Evolutionary conservation across 2,888 invertebrate species (phyloP).

Genomic region (Netelia fuscicornis): DNA sequence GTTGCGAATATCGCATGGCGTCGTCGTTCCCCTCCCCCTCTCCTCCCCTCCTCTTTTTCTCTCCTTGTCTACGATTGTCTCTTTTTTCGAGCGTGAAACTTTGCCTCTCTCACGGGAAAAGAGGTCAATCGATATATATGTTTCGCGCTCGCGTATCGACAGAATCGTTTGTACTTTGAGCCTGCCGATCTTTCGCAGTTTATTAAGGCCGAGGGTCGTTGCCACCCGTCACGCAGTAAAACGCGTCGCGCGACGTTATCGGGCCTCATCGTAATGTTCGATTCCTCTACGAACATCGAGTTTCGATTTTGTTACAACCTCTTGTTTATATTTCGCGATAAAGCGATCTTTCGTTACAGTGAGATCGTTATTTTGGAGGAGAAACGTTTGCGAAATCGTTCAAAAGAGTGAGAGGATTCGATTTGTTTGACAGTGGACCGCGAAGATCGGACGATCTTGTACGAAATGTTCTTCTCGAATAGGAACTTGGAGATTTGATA

Average conservation of each 20-base stretch:
- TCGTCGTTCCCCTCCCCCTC: not conserved
- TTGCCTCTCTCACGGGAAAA: constrained; percentile 25
- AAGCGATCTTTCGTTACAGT: not conserved
- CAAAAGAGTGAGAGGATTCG: no score
- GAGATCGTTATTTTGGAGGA: not conserved
- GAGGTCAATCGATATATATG: constrained; percentile 7
- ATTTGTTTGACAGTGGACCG: no score
- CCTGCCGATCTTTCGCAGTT: no score
- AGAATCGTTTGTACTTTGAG: no score
- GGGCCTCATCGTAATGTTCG: not conserved
- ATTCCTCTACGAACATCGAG: not conserved
- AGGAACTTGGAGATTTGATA: no score
- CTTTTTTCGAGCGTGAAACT: not conserved
- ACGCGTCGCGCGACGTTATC: not conserved
- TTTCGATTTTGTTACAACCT: not conserved
- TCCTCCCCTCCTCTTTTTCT: not conserved
- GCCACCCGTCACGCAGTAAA: no score
- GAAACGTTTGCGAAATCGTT: not conserved
- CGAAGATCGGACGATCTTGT: no score
- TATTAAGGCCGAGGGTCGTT: no score
- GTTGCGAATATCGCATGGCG: no score
- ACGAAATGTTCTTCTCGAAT: no score
- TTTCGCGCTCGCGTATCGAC: no score
- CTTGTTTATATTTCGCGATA: not conserved
- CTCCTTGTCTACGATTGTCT: constrained; percentile 34